Base-by-base conservation (phyloP, 2,113 vertebrate species). In the Oryzias celebensis region DNA sequence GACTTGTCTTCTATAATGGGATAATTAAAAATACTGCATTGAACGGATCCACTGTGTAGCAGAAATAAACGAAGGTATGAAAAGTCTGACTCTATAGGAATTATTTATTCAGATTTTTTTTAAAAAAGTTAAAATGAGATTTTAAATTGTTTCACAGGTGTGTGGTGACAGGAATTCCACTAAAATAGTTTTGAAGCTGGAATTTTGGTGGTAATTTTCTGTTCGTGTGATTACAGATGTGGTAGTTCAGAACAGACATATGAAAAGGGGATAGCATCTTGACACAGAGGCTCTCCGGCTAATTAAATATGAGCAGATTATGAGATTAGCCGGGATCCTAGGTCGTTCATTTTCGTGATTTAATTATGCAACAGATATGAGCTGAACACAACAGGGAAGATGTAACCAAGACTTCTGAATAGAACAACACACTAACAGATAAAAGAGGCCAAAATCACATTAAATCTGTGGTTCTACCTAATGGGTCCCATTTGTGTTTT, bases 221-320 rank as follows among this genome's bases (percentile, higher is more conserved):
- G 31, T 36, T 12, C 36, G 4, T 28, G 0, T 28, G 10, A 36
- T 2, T 36, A 36, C 36, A 36, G 36, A 49, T 51, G 10, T 62
- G n/a, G 24, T 61, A 28, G 55, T 53, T 71, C 67, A 42, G 14
- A 66, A 61, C 8, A 36, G 8, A 8, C 31, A 36, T 12, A 36
- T 12, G 36, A 36, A 36, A 36, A 10, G 36, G 36, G 36, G 2
- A 36, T 10, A 12, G 52, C 56, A 6, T 68, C 53, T 59, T 64
- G 20, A 17, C 63, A 36, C 14, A 18, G 71, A 44, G 65, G 61
- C 31, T 42, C 75, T 67, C 46, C 63, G 67, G 73, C 72, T 65
- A 87, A 85, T 85, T 84, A 83, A 75, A 81, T 58, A 53, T 72
- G 68, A 83, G 73, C 14, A 57, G 85, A 83, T 89, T 86, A 76